A percentile compares a stretch with the other conserved stretches of the same genome.
phyloP scores from a whole-genome alignment of 2,113 vertebrate genomes.

The Nesoenas mayeri region DNA sequence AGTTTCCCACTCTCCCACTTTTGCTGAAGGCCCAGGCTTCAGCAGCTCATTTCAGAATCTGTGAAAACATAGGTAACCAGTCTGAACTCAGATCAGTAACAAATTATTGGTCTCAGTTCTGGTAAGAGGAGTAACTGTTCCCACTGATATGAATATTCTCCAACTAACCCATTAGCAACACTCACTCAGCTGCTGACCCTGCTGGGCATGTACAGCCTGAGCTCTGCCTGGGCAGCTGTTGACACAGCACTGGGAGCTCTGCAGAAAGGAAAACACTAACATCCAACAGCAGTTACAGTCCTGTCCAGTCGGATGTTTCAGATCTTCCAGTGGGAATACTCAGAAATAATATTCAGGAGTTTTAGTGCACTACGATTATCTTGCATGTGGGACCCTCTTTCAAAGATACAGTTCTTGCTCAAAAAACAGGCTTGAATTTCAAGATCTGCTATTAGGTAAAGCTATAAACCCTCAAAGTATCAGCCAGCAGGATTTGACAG shows the following conservation, averaged over 20 bases:
- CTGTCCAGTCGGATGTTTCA: neutral
- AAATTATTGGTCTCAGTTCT: neutral
- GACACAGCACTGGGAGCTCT: rapidly evolving
- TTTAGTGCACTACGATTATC: neutral
- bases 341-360: neutral
- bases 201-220: neutral
- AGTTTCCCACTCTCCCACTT: neutral
- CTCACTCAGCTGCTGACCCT: neutral
- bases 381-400: neutral
- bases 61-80: neutral
- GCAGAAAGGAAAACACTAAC: neutral
- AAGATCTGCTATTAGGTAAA: neutral
- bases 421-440: neutral
- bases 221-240: neutral
- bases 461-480: neutral
- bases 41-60: neutral
- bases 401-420: neutral
- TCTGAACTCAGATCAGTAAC: neutral
- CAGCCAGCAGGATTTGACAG: neutral
- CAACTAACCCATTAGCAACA: neutral
- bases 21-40: rapidly evolving
- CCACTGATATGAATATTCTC: neutral
- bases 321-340: neutral
- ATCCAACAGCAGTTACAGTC: neutral
- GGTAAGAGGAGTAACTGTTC: neutral